Conservation (phyloP, 2,797 vertebrate genomes). For the Capromys pilorides region DNA sequence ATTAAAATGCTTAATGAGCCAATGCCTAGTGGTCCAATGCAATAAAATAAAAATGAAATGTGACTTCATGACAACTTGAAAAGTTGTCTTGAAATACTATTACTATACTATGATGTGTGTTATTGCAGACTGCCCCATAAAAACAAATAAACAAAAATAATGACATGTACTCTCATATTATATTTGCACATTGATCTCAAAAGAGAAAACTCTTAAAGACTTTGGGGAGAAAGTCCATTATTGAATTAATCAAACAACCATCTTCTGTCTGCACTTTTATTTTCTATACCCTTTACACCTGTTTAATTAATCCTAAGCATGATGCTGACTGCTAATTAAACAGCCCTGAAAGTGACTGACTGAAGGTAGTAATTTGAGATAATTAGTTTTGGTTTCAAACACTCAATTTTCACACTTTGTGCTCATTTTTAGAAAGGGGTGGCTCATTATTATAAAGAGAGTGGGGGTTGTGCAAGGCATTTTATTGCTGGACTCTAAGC, state of each 20-base stretch:
- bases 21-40: not conserved
- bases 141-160: constrained; percentile 9
- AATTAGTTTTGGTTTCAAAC: constrained; percentile 83
- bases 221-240: constrained; percentile 70
- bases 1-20: constrained; percentile 68
- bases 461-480: constrained; percentile 57
- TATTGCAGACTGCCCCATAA: constrained; percentile 11
- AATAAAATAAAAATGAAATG: constrained; percentile 59
- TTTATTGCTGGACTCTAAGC: constrained; percentile 67
- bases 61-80: constrained; percentile 42
- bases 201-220: constrained; percentile 67
- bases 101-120: not conserved
- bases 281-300: constrained; percentile 81
- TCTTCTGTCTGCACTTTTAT: constrained; percentile 75
- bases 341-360: constrained; percentile 79
- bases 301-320: constrained; percentile 83
- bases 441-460: constrained; percentile 71
- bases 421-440: constrained; percentile 79
- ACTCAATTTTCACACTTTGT: constrained; percentile 81
- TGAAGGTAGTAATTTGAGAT: constrained; percentile 83
- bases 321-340: constrained; percentile 82
- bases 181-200: constrained; percentile 41
- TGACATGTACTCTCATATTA: not conserved
- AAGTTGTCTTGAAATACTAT: constrained; percentile 57
- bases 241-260: constrained; percentile 68